Evolutionary conservation across 92 coral and sea anemone genomes (phyloP).

Genomic region (Pocillopora meandrina): DNA sequence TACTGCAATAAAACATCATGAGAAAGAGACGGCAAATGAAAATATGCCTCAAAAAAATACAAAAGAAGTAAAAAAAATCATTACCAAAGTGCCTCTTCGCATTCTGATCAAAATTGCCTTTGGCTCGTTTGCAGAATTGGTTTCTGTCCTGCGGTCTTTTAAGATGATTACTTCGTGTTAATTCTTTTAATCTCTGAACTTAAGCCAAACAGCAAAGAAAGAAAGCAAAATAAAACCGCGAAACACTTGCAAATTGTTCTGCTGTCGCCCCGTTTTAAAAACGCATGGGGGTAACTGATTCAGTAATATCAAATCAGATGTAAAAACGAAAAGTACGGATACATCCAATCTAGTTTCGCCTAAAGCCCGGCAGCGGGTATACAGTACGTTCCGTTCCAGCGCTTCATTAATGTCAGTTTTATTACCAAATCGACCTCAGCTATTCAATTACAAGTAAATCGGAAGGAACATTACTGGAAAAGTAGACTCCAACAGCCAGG

Average conservation of each 20-base stretch:
- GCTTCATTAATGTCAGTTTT: not conserved
- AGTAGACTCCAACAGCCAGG: not conserved
- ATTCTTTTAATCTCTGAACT: slow-evolving; percentile 10
- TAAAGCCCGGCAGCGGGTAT: not conserved
- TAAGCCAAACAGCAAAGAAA: not conserved
- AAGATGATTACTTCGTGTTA: slow-evolving; percentile 5
- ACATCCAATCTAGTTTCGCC: not conserved
- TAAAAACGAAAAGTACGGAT: not conserved
- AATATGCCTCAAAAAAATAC: not conserved
- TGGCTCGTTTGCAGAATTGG: slow-evolving; percentile 3
- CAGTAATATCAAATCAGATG: not conserved
- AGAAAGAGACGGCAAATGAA: not conserved
- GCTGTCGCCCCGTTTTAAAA: not conserved
- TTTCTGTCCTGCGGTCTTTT: slow-evolving; percentile 4
- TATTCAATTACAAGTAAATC: slow-evolving; percentile 7
- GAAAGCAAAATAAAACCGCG: not conserved
- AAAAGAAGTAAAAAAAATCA: not conserved
- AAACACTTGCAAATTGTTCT: not conserved
- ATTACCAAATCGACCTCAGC: not conserved
- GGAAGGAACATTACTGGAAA: slow-evolving; percentile 9
- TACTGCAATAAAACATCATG: not conserved
- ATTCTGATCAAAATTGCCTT: not conserved
- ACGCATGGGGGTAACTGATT: not conserved
- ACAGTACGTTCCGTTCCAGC: not conserved
- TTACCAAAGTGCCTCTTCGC: not conserved